phyloP scores from a whole-genome alignment of 1,140 invertebrate species.

The Anoplophora glabripennis region DNA sequence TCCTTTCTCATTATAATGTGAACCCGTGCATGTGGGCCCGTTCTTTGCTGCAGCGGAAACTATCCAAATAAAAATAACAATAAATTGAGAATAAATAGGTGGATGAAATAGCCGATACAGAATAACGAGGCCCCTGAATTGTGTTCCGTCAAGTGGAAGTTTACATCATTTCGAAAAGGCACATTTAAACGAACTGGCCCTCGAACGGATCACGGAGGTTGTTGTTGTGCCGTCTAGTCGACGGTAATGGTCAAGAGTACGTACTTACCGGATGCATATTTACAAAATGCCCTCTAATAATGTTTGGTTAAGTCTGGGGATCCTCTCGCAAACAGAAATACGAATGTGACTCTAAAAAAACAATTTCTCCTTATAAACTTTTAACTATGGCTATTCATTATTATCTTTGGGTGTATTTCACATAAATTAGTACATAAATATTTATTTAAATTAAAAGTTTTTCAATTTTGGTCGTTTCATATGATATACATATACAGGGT shows the following conservation, averaged over 20 bases:
- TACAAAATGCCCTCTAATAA: conserved; percentile 10
- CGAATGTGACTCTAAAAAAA: no score
- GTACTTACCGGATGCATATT: conserved; percentile 27
- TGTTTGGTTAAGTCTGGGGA: no score
- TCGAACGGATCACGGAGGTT: conserved; percentile 33
- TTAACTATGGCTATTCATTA: no score
- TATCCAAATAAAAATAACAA: conserved; percentile 27
- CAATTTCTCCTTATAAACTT: no score
- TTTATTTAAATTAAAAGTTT: no score
- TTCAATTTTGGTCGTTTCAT: no score
- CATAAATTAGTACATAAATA: no score
- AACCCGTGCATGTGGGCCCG: no score
- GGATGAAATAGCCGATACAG: conserved; percentile 43
- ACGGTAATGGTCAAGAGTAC: conserved; percentile 36
- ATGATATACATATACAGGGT: no score
- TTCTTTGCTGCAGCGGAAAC: not conserved
- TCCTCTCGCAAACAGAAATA: no score
- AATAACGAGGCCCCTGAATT: conserved; percentile 43
- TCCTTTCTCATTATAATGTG: no score
- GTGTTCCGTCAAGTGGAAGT: conserved; percentile 46
- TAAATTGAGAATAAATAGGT: conserved; percentile 43
- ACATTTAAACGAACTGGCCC: conserved; percentile 38
- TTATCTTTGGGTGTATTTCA: no score
- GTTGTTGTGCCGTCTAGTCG: conserved; percentile 41
- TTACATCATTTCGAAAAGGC: conserved; percentile 27